A percentile compares a stretch with the other conserved stretches of the same genome.
Evolutionary conservation across 2,113 vertebrate species (phyloP).

Genomic region (Athene noctua): DNA sequence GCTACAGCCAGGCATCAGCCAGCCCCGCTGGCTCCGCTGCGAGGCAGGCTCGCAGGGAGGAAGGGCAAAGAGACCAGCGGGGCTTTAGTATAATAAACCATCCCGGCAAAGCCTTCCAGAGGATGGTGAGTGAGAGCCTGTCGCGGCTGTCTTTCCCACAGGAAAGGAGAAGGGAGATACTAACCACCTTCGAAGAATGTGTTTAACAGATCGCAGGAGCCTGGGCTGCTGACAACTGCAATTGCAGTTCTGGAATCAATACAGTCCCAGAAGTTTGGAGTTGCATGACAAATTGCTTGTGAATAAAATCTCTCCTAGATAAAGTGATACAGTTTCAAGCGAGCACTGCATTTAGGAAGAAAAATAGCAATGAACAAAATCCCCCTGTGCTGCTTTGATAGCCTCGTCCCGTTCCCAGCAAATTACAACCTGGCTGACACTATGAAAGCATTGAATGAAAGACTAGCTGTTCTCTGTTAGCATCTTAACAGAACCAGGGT

Average conservation of each 20-base stretch:
- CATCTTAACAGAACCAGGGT: background rate
- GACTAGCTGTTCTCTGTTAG: background rate
- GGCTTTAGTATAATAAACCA: slow-evolving; percentile 7
- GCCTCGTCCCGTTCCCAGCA: background rate
- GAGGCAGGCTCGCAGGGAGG: background rate
- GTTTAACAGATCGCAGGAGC: slow-evolving; percentile 40
- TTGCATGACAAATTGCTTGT: background rate
- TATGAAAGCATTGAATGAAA: background rate
- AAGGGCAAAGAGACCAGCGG: background rate
- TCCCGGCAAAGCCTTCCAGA: background rate
- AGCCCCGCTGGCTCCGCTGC: background rate
- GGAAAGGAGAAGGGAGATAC: slow-evolving; percentile 37
- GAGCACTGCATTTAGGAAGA: background rate
- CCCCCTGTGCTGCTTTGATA: background rate
- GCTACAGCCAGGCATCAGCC: background rate
- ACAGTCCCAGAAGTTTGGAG: slow-evolving; percentile 6
- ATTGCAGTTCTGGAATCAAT: slow-evolving; percentile 38
- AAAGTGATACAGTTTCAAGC: background rate
- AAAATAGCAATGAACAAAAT: background rate
- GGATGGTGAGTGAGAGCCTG: slow-evolving; percentile 24
- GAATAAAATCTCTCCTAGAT: slow-evolving; percentile 19
- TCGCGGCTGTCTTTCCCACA: slow-evolving; percentile 20
- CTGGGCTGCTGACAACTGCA: slow-evolving; percentile 21
- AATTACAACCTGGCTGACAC: background rate
- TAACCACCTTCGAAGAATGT: slow-evolving; percentile 49